Evolutionary conservation across 2,888 invertebrate species (phyloP).

Genomic region (Achlya flavicornis): DNA sequence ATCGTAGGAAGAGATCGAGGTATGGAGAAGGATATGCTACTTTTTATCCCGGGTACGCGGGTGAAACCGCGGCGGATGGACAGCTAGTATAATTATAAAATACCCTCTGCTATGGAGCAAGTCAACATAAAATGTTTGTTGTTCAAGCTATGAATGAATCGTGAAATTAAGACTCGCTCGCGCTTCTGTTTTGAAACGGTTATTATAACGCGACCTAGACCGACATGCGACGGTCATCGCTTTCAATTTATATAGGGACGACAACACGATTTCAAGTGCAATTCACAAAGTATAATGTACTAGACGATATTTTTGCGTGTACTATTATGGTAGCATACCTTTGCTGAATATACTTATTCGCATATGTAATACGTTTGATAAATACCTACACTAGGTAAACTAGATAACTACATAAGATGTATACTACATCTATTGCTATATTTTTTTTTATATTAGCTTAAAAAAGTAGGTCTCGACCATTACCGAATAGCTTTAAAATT

Average conservation of each 20-base stretch:
- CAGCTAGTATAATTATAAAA: too few relatives aligned
- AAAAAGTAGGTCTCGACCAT: too few relatives aligned
- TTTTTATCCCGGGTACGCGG: too few relatives aligned
- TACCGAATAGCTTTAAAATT: too few relatives aligned
- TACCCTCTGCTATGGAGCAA: too few relatives aligned
- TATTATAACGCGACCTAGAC: constrained; percentile 61
- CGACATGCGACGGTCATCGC: constrained; percentile 64
- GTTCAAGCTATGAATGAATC: neutral
- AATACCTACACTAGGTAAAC: neutral
- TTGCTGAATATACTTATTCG: neutral
- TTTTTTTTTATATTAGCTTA: too few relatives aligned
- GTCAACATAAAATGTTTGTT: too few relatives aligned
- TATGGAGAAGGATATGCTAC: too few relatives aligned
- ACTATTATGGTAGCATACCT: constrained; percentile 7
- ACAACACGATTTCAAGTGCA: constrained; percentile 59
- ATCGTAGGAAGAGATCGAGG: too few relatives aligned
- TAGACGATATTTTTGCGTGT: constrained; percentile 5
- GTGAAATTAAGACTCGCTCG: constrained; percentile 24
- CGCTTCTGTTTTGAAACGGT: constrained; percentile 31
- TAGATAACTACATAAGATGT: neutral
- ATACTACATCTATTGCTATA: too few relatives aligned
- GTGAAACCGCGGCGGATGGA: too few relatives aligned
- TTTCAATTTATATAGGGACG: constrained; percentile 65
- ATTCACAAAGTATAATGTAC: constrained; percentile 31
- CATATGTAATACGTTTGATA: neutral